phyloP scores from a whole-genome alignment of 2,888 invertebrate species.

The Hemistola chrysoprasaria region DNA sequence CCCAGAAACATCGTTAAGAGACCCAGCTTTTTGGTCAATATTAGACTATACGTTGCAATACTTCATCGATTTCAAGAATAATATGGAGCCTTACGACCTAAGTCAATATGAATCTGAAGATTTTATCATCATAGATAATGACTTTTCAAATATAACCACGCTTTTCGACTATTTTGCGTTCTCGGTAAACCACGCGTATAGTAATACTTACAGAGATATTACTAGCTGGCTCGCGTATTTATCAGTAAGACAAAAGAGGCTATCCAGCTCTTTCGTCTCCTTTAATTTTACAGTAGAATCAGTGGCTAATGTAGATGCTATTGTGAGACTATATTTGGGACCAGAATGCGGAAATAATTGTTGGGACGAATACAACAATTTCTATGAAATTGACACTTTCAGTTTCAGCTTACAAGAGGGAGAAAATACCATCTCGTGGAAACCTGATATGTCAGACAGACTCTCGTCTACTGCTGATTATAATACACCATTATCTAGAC shows the following conservation, averaged over 20 bases:
- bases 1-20: constrained; percentile 65
- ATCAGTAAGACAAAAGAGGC: constrained; percentile 59
- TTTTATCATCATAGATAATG: constrained; percentile 45
- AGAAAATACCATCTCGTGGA: constrained; percentile 54
- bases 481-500: constrained; percentile 39
- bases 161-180: constrained; percentile 60
- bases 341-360: constrained; percentile 56
- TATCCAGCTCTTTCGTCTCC: constrained; percentile 53
- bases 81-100: constrained; percentile 51
- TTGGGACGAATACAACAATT: constrained; percentile 50
- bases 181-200: constrained; percentile 48
- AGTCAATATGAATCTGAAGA: constrained; percentile 49
- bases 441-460: constrained; percentile 45
- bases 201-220: constrained; percentile 26
- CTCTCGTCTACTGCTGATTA: constrained; percentile 52
- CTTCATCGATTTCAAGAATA: constrained; percentile 52
- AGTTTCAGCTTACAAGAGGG: constrained; percentile 47
- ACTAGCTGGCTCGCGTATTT: constrained; percentile 34
- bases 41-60: constrained; percentile 56
- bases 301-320: constrained; percentile 36
- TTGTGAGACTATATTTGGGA: constrained; percentile 63
- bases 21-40: constrained; percentile 63
- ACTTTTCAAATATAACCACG: constrained; percentile 53
- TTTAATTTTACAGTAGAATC: constrained; percentile 57
- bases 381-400: constrained; percentile 62